phyloP scores from a whole-genome alignment of 2,797 vertebrate species.

The Trematomus bernacchii region DNA sequence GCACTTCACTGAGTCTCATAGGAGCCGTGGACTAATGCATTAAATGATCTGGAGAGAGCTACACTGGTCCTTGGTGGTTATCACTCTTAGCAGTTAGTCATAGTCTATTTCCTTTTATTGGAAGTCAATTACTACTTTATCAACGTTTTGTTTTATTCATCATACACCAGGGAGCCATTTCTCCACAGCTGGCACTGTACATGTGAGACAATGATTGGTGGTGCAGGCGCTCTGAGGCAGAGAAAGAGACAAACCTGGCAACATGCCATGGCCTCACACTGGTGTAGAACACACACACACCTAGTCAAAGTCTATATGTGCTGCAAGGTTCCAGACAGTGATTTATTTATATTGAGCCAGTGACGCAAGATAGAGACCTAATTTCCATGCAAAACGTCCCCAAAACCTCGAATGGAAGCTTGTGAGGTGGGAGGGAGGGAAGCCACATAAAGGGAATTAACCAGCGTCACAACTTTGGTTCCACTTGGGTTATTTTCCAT shows the following conservation, averaged over 20 bases:
- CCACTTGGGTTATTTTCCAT: conserved; percentile 72
- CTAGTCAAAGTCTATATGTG: conserved; percentile 24
- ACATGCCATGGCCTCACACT: conserved; percentile 14
- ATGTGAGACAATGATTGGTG: conserved; percentile 32
- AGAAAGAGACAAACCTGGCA: conserved; percentile 41
- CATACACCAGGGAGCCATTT: conserved; percentile 48
- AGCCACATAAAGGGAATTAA: conserved; percentile 78
- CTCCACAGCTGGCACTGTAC: conserved; percentile 40
- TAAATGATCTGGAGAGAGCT: conserved; percentile 10
- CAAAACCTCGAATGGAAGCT: conserved; percentile 68
- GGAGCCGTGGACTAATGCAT: neutral
- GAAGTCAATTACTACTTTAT: conserved; percentile 57
- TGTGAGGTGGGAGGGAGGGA: conserved; percentile 60
- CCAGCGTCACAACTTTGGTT: conserved; percentile 71
- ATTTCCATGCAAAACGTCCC: conserved; percentile 74
- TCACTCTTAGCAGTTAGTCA: conserved; percentile 38
- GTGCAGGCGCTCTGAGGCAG: conserved; percentile 13
- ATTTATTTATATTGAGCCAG: conserved; percentile 62
- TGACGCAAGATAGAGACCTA: conserved; percentile 71
- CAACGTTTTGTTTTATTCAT: conserved; percentile 53
- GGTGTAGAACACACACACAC: conserved; percentile 22
- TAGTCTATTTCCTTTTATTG: conserved; percentile 50
- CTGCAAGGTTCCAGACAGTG: conserved; percentile 28
- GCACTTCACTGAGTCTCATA: neutral
- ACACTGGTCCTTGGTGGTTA: conserved; percentile 24